phyloP scores from a whole-genome alignment of 2,888 invertebrate species.

The Diplazon laetatorius region DNA sequence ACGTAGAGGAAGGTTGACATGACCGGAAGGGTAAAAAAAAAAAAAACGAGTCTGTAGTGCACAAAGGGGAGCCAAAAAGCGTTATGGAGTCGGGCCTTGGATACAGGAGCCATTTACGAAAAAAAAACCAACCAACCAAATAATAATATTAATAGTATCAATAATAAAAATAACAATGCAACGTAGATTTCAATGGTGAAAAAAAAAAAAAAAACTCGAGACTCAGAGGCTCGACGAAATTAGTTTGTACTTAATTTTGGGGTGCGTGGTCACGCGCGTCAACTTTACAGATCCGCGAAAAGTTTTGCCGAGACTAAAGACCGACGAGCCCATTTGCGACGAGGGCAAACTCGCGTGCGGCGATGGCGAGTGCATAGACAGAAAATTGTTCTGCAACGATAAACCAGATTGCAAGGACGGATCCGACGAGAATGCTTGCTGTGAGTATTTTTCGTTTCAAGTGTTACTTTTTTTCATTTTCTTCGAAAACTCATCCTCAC shows the following conservation, averaged over 20 bases:
- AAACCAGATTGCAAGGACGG: slow-evolving; percentile 96
- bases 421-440: slow-evolving; percentile 97
- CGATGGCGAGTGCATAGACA: slow-evolving; percentile 95
- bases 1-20: slow-evolving; percentile 32
- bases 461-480: too few relatives aligned
- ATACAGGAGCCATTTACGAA: slow-evolving; percentile 52
- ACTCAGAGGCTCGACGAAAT: slow-evolving; percentile 57
- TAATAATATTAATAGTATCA: slow-evolving; percentile 58
- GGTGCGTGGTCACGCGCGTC: slow-evolving; percentile 46
- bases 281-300: slow-evolving; percentile 92
- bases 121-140: slow-evolving; percentile 18
- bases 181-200: slow-evolving; percentile 59
- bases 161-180: slow-evolving; percentile 33
- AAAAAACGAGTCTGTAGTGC: slow-evolving; percentile 52
- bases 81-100: slow-evolving; percentile 73
- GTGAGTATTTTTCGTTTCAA: slow-evolving; percentile 88
- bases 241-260: slow-evolving; percentile 49
- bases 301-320: slow-evolving; percentile 93
- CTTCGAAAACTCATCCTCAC: background rate
- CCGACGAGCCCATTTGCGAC: slow-evolving; percentile 96
- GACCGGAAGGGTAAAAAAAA: slow-evolving; percentile 29
- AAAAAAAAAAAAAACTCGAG: slow-evolving; percentile 56
- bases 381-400: slow-evolving; percentile 96
- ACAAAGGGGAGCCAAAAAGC: slow-evolving; percentile 64
- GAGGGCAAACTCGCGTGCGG: slow-evolving; percentile 96